Percentiles rank a stretch among this genome's conserved stretches.
Evolutionary conservation across 2,888 invertebrate genomes (phyloP).

Genomic region (Cryptocephalus primarius): DNA sequence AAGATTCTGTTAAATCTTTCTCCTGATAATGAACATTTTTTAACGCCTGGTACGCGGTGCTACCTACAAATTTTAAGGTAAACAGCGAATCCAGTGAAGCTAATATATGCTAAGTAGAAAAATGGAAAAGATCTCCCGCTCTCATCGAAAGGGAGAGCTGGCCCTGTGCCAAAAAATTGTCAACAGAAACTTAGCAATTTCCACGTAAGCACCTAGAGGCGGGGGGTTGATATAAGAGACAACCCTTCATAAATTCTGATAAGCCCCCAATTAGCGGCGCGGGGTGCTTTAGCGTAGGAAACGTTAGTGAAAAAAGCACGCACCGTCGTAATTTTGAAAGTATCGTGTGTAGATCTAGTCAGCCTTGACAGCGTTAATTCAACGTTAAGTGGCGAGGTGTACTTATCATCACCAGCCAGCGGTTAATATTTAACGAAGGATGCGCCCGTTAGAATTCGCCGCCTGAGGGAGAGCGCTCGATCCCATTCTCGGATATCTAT

Average conservation of each 20-base stretch:
- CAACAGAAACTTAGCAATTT: background rate
- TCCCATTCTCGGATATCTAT: no score
- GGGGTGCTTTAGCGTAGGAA: conserved; percentile 7
- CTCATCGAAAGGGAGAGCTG: no score
- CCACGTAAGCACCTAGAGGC: background rate
- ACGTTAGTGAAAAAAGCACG: conserved; percentile 29
- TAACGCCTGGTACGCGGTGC: no score
- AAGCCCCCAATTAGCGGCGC: conserved; percentile 16
- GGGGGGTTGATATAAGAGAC: conserved; percentile 3
- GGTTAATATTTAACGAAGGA: conserved; percentile 34
- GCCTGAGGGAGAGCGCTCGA: conserved; percentile 11
- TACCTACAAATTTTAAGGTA: no score
- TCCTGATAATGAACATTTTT: no score
- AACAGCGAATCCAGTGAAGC: no score
- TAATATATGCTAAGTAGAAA: no score
- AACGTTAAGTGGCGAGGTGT: conserved; percentile 31
- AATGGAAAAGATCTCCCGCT: no score
- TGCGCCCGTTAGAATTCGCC: conserved; percentile 22
- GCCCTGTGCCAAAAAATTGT: no score
- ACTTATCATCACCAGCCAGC: conserved; percentile 34
- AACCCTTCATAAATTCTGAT: conserved; percentile 16
- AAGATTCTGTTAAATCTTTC: no score
- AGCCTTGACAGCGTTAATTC: conserved; percentile 27
- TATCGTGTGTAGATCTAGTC: conserved; percentile 27
- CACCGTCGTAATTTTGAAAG: conserved; percentile 29